These are phyloP conservation scores for Nymphalis polychloros DNA, from an alignment of 2,888 invertebrate species.

Conservation along the genomic window DNA sequence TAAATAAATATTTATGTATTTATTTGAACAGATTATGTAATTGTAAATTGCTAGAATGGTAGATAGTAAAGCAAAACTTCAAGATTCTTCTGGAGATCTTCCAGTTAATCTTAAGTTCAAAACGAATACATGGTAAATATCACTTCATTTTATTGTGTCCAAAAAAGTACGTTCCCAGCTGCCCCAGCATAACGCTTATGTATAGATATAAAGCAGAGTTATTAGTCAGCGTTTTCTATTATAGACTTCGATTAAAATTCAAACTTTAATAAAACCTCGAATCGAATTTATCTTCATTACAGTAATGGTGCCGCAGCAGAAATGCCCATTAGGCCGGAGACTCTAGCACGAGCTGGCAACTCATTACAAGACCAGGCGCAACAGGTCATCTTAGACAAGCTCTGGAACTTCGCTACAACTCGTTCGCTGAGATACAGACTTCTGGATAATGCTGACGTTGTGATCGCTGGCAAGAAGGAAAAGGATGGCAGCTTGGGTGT, in stretches of 20 bases:
- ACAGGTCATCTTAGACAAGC: conserved; percentile 86
- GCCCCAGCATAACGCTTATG: no score
- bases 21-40: no score
- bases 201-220: no score
- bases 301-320: conserved; percentile 72
- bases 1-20: no score
- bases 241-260: background rate
- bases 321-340: conserved; percentile 80
- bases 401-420: conserved; percentile 88
- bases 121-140: no score
- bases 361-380: conserved; percentile 83
- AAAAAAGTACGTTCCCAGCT: no score
- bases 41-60: no score
- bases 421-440: conserved; percentile 90
- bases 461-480: conserved; percentile 86
- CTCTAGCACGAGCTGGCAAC: conserved; percentile 78
- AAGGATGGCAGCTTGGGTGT: conserved; percentile 86
- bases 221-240: no score
- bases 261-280: background rate
- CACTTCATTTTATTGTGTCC: no score
- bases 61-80: no score
- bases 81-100: no score
- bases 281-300: conserved; percentile 42
- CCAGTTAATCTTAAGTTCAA: no score
- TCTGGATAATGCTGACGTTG: conserved; percentile 89